Percentiles rank a stretch among this genome's conserved stretches.
Evolutionary conservation across 2,888 invertebrate species (phyloP).

Genomic region (Calameuta pallipes): DNA sequence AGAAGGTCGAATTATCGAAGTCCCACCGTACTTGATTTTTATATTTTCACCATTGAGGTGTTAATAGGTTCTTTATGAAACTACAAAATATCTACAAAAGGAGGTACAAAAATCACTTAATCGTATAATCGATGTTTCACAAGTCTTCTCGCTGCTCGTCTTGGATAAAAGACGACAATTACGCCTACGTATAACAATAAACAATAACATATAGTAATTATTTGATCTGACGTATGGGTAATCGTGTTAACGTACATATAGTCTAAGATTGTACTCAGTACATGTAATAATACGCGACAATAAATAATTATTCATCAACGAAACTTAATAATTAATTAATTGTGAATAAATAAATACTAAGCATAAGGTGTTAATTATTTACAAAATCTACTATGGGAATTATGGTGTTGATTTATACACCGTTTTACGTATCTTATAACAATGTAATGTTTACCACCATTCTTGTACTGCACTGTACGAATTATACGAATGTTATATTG

Average conservation of each 20-base stretch:
- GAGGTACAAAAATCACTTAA: not conserved
- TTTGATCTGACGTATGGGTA: not conserved
- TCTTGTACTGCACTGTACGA: not conserved
- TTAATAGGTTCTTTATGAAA: not conserved
- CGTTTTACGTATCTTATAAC: not conserved
- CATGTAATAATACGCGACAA: not conserved
- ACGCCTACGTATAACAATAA: not conserved
- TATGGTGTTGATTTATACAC: not conserved
- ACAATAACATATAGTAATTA: not conserved
- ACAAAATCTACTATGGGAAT: not conserved
- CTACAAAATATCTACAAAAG: slow-evolving; percentile 4
- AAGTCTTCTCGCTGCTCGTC: not conserved
- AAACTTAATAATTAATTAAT: not conserved
- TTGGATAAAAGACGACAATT: not conserved
- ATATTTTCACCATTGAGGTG: not conserved
- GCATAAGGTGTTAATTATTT: not conserved
- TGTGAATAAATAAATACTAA: slow-evolving; percentile 2
- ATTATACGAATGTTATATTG: not conserved
- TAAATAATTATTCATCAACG: not conserved
- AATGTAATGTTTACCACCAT: not conserved
- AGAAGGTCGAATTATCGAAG: too few relatives aligned
- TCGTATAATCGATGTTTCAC: not conserved
- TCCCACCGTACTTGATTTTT: not conserved
- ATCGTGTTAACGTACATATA: not conserved
- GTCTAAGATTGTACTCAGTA: not conserved